These are phyloP conservation scores for Rhynchonycteris naso DNA, from an alignment of 2,797 vertebrate genomes.

Conservation along the genomic window DNA sequence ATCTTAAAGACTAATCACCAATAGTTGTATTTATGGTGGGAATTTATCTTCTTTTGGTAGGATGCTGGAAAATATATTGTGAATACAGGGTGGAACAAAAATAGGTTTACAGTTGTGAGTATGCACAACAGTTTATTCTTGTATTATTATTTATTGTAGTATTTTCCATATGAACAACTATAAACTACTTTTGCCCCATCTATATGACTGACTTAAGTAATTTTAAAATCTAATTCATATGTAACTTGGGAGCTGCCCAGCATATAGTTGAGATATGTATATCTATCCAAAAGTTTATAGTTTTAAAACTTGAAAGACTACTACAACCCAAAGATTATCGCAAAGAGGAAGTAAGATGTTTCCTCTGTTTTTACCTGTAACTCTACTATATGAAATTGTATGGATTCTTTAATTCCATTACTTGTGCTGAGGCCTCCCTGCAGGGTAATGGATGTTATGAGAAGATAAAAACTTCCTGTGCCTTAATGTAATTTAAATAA, in stretches of 20 bases:
- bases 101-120: background rate
- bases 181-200: background rate
- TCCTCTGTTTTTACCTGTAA: background rate
- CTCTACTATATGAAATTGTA: background rate
- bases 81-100: background rate
- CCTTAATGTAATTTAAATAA: background rate
- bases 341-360: background rate
- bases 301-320: constrained; percentile 33
- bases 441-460: background rate
- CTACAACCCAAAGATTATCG: background rate
- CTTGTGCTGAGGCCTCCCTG: background rate
- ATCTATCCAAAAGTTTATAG: constrained; percentile 31
- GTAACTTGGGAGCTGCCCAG: background rate
- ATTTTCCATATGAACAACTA: background rate
- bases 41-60: constrained; percentile 24
- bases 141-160: background rate
- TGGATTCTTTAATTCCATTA: background rate
- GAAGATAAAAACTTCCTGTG: background rate
- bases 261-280: background rate
- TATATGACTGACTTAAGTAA: background rate
- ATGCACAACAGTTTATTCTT: background rate
- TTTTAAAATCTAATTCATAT: constrained; percentile 21
- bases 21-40: background rate
- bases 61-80: constrained; percentile 1
- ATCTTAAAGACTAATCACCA: background rate